Conservation (phyloP, 2,797 vertebrate genomes). For the Trachops cirrhosus region DNA sequence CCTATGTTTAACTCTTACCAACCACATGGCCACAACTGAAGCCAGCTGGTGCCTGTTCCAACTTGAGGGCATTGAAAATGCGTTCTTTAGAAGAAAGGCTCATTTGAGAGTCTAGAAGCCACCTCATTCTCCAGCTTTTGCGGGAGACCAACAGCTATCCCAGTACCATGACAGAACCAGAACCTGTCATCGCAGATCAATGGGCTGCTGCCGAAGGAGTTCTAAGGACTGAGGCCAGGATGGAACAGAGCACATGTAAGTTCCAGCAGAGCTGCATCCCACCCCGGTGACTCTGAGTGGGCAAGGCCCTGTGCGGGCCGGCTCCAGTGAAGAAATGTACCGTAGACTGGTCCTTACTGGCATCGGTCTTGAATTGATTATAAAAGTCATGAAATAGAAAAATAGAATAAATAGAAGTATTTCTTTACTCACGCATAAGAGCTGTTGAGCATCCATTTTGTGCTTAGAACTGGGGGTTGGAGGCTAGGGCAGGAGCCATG, state of each 20-base stretch:
- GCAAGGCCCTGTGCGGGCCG: not conserved
- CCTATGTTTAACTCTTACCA: not conserved
- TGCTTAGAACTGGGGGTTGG: not conserved
- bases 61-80: not conserved
- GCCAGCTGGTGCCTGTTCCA: not conserved
- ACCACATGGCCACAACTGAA: not conserved
- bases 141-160: not conserved
- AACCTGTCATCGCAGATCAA: not conserved
- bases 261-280: not conserved
- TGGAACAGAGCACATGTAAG: not conserved
- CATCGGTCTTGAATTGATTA: not conserved
- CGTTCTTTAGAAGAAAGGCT: not conserved
- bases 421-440: not conserved
- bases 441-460: not conserved
- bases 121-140: not conserved
- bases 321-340: not conserved
- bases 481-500: not conserved
- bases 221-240: not conserved
- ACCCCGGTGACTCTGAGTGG: fast-evolving
- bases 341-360: not conserved
- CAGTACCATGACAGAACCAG: not conserved
- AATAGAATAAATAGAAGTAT: not conserved
- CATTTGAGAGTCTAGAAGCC: not conserved
- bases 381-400: not conserved
- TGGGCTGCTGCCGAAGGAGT: not conserved